Percentiles rank a stretch among this genome's conserved stretches.
Evolutionary conservation across 92 coral and sea anemone genomes (phyloP).

Genomic region (Diadumene lineata): DNA sequence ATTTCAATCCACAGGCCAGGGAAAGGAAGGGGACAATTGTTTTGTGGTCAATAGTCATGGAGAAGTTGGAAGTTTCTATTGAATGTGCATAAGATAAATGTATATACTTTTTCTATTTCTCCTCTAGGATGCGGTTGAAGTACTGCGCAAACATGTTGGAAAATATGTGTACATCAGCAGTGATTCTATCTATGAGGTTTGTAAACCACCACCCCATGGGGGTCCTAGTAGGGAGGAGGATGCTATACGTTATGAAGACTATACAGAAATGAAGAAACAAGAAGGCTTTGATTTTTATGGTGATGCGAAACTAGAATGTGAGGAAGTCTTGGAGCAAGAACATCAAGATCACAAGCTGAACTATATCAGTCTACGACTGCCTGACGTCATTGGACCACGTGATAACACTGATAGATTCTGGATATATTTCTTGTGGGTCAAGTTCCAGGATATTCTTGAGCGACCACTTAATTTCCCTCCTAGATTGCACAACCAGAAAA

Average conservation of each 20-base stretch:
- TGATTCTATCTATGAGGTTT: constrained; percentile 95
- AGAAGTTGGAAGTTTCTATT: no score
- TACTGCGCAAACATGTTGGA: constrained; percentile 63
- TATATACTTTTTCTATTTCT: not conserved
- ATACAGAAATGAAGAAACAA: constrained; percentile 49
- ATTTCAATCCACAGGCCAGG: no score
- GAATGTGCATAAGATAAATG: no score
- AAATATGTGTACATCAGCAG: constrained; percentile 87
- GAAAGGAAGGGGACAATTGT: no score
- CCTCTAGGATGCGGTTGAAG: constrained; percentile 59
- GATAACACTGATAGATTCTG: constrained; percentile 95
- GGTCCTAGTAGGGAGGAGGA: constrained; percentile 86
- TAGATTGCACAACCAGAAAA: constrained; percentile 55
- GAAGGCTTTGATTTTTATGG: constrained; percentile 76
- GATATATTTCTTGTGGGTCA: constrained; percentile 89
- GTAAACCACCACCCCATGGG: constrained; percentile 63
- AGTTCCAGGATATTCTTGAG: constrained; percentile 69
- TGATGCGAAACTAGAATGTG: constrained; percentile 74
- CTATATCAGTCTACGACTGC: constrained; percentile 81
- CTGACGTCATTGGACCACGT: constrained; percentile 97
- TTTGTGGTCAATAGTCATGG: no score
- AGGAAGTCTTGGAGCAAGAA: constrained; percentile 75
- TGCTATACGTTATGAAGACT: constrained; percentile 80
- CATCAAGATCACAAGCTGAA: constrained; percentile 45
- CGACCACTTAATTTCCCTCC: constrained; percentile 70